Conservation (phyloP, 1,140 invertebrate genomes). For the Lasioglossum baleicum region DNA sequence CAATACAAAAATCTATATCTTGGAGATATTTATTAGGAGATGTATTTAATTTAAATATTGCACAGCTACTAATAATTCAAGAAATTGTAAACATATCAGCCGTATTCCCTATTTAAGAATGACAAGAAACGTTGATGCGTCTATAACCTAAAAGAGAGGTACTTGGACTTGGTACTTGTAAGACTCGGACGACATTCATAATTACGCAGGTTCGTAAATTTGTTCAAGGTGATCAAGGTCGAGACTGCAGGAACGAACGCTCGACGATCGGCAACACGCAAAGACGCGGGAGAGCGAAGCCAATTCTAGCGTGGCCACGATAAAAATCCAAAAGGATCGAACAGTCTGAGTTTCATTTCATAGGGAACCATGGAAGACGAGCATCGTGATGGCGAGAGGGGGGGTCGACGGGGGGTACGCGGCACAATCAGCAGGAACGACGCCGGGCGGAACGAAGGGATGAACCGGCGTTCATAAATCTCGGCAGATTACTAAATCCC, state of each 20-base stretch:
- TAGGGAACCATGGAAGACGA: constrained; percentile 55
- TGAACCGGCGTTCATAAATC: constrained; percentile 79
- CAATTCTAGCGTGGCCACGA: constrained; percentile 44
- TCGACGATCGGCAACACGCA: not conserved
- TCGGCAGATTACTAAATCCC: constrained; percentile 80
- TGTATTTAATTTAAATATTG: no score
- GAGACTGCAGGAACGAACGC: not conserved
- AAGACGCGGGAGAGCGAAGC: constrained; percentile 24
- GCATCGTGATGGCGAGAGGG: constrained; percentile 40
- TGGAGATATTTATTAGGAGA: no score
- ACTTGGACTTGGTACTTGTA: no score
- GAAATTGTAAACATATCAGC: no score
- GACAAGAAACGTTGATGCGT: no score
- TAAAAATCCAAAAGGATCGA: constrained; percentile 65
- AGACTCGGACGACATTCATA: no score
- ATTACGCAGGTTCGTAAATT: no score
- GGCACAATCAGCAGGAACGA: constrained; percentile 71
- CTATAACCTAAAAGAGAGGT: no score
- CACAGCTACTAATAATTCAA: no score
- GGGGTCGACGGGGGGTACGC: constrained; percentile 58
- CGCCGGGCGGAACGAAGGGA: constrained; percentile 65
- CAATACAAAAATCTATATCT: no score
- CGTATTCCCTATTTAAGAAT: no score
- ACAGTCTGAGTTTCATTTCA: constrained; percentile 56
- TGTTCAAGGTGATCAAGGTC: no score